Percentiles rank a stretch among this genome's conserved stretches.
Evolutionary conservation across 2,113 vertebrate species (phyloP).

Genomic region (Caranx melampygus): DNA sequence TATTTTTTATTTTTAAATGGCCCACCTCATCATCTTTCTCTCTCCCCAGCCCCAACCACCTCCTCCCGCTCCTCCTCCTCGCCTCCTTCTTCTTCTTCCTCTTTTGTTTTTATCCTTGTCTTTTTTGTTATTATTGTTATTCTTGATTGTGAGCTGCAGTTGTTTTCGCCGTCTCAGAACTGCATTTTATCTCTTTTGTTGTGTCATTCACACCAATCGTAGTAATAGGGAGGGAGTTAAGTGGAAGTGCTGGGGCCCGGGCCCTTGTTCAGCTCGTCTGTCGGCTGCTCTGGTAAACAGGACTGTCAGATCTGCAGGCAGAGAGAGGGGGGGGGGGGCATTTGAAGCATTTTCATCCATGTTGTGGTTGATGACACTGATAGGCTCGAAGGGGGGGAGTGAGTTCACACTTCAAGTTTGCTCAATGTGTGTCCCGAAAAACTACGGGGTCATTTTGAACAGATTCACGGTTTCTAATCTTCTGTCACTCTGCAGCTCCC

Average conservation of each 20-base stretch:
- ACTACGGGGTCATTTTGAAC: constrained; percentile 27
- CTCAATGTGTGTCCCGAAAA: constrained; percentile 42
- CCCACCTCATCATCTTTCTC: constrained; percentile 52
- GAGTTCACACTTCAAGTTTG: constrained; percentile 48
- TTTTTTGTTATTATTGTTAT: constrained; percentile 71
- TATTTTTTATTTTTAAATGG: constrained; percentile 55
- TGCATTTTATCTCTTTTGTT: constrained; percentile 74
- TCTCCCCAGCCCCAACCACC: constrained; percentile 20
- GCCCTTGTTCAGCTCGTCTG: constrained; percentile 63
- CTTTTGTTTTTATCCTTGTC: constrained; percentile 54
- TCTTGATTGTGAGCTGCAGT: constrained; percentile 67
- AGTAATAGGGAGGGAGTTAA: constrained; percentile 73
- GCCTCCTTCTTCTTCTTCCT: constrained; percentile 30
- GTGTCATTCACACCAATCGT: constrained; percentile 72
- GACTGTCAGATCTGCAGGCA: constrained; percentile 67
- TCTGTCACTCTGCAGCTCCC: constrained; percentile 18
- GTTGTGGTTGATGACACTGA: constrained; percentile 55
- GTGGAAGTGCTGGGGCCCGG: constrained; percentile 64
- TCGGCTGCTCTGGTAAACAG: constrained; percentile 71
- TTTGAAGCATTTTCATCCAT: constrained; percentile 43
- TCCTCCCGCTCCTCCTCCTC: constrained; percentile 32
- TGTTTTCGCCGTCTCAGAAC: constrained; percentile 69
- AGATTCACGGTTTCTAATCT: constrained; percentile 35
- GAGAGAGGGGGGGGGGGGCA: not conserved
- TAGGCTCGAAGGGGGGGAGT: constrained; percentile 50